Evolutionary conservation across 2,797 vertebrate species (phyloP).

Genomic region (Myotis daubentonii): DNA sequence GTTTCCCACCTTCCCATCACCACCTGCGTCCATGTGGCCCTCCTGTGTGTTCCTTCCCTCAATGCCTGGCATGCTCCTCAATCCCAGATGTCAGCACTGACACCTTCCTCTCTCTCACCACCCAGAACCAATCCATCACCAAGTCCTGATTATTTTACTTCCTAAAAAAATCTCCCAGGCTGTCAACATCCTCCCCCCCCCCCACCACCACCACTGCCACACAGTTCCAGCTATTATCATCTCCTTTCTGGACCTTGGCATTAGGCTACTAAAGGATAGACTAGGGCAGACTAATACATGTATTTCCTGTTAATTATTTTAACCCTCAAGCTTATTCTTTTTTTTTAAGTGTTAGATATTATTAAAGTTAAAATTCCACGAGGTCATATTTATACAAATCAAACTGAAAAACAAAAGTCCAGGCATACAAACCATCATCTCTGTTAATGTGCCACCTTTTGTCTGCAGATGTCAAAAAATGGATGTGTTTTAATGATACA

Average conservation of each 20-base stretch:
- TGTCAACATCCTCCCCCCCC: not conserved
- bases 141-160: not conserved
- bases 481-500: not conserved
- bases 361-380: not conserved
- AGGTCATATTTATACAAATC: not conserved
- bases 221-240: not conserved
- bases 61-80: accelerated
- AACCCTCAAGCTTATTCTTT: not conserved
- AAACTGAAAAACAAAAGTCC: not conserved
- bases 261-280: no score
- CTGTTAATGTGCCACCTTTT: not conserved
- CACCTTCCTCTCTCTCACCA: not conserved
- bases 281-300: not conserved
- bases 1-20: not conserved
- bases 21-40: no score
- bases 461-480: not conserved
- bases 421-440: not conserved
- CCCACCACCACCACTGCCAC: not conserved
- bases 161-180: not conserved
- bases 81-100: not conserved
- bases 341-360: not conserved
- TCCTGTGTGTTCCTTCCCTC: not conserved
- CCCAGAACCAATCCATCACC: not conserved
- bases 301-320: not conserved
- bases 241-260: not conserved